phyloP scores from a whole-genome alignment of 2,113 vertebrate species.

The Terrapene triunguis region DNA sequence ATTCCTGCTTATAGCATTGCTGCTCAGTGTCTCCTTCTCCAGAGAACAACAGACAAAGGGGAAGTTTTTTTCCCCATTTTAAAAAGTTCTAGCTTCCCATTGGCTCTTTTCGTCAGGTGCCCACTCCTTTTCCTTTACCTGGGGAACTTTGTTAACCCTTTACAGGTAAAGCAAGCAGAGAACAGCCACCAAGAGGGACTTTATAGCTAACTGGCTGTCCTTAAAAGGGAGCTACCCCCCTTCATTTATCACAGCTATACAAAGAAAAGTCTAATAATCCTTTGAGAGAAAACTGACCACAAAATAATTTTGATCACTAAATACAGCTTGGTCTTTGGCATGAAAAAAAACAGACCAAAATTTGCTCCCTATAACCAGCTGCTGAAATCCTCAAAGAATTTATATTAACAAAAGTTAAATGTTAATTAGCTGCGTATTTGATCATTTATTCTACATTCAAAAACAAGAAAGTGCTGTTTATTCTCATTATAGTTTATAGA shows the following conservation, averaged over 20 bases:
- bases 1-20: too few species aligned
- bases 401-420: neutral
- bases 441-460: neutral
- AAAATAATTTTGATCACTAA: neutral
- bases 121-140: too few species aligned
- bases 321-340: neutral
- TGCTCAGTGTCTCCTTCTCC: too few species aligned
- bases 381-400: neutral
- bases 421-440: neutral
- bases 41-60: too few species aligned
- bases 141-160: too few species aligned
- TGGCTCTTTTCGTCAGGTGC: too few species aligned
- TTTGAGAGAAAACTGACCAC: neutral
- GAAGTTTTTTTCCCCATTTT: too few species aligned
- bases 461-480: neutral
- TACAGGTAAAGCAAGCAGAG: too few species aligned
- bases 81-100: too few species aligned
- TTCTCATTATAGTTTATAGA: neutral
- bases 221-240: too few species aligned
- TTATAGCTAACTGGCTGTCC: too few species aligned
- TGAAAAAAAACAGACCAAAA: neutral
- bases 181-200: too few species aligned
- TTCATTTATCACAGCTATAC: neutral
- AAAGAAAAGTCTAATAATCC: neutral
- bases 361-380: neutral